Evolutionary conservation across 2,888 invertebrate species (phyloP), one percentile per base, ranked within the genome.

Genomic region (Agonopterix subpropinquella): DNA sequence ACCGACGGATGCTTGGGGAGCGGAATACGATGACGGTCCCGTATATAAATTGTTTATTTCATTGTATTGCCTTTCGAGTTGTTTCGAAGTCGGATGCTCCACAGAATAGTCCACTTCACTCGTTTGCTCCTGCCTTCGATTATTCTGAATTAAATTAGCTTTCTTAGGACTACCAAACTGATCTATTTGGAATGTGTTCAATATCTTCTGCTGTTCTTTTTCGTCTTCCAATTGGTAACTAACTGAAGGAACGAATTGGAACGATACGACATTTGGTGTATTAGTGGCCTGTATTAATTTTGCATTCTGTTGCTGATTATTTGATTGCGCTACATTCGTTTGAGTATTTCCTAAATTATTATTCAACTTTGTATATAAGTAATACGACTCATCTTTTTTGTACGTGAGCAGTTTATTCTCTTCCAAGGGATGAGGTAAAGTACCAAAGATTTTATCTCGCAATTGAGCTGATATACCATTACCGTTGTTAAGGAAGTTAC

Each of bases 11-110:
- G 74, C 69, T 55, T 87, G 87, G 11, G 86, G 83, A 39, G 84
- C 83, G 0, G 70, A 80, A 52, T 87, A 88, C 0, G 88, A 87
- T n/a, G 85, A 84, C 5, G 83, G 85, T 0, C 86, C 87, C 44
- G 71, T 65, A 50, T 87, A 88, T 11, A 83, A 53, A 11, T 63
- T 64, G 54, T 66, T 73, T 8, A 74, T 51, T 48, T 58, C 65
- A 51, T 64, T 67, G 37, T 59, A 55, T 51, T 62, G 59, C 36
- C 56, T 53, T 9, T 61, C 61, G 37, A 61, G 53, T 52, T 69
- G 67, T 54, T 68, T 69, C 36, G 73, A 59, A 45, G 58, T 56
- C 1, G 77, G 68, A 53, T 80, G 79, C 47, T 77, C 67, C 13
- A 80, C 62, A 7, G 73, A 62, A 44, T 65, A 79, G 51, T 81